Conservation (phyloP, 1,140 invertebrate genomes). For the Aricia agestis region DNA sequence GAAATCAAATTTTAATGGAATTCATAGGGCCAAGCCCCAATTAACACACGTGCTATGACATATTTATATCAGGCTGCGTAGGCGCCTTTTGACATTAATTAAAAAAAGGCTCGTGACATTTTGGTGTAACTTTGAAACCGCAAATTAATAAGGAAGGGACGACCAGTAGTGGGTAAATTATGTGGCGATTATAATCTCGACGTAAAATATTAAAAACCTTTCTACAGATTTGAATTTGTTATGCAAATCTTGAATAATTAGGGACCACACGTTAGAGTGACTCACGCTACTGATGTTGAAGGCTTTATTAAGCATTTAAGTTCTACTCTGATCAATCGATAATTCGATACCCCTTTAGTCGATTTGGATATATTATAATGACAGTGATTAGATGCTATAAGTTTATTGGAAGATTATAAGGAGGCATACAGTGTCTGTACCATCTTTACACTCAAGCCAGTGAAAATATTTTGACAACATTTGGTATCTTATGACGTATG, state of each 20-base stretch:
- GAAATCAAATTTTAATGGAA: no score
- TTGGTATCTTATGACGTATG: no score
- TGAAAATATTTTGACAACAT: no score
- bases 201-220: slow-evolving; percentile 4
- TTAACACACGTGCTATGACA: neutral
- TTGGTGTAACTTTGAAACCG: neutral
- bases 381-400: neutral
- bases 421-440: no score
- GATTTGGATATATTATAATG: neutral
- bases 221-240: slow-evolving; percentile 9
- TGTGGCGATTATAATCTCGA: slow-evolving; percentile 5
- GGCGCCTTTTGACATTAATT: neutral
- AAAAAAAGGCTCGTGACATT: neutral
- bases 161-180: neutral
- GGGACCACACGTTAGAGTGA: neutral
- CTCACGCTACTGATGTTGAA: slow-evolving; percentile 1
- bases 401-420: no score
- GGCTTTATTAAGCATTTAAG: slow-evolving; percentile 6
- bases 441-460: no score
- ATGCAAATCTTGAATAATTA: neutral
- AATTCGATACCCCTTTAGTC: neutral
- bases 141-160: neutral
- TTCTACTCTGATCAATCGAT: neutral
- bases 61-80: neutral
- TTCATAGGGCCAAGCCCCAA: neutral